Base-by-base conservation (phyloP, 2,888 invertebrate species). In the Hypsopygia costalis region DNA sequence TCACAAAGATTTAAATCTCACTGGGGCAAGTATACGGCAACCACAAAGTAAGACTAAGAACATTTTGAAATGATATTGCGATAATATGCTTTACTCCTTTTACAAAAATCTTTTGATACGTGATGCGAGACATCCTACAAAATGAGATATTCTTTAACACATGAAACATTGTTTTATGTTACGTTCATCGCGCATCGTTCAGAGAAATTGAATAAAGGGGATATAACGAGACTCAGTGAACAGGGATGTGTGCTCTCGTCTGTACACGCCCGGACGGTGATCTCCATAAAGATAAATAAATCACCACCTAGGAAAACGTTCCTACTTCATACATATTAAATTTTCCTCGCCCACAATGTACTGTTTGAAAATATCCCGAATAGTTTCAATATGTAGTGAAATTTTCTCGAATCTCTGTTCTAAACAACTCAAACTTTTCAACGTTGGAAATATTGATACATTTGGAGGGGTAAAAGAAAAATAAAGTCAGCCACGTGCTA, bases 201-300 rank as follows among this genome's bases (percentile, higher is more conserved):
- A 44, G 47, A 56, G 47, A 52, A 44, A 54, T 54, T 49, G 46
- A 49, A 52, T 57, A 52, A 52, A 44, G 56, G 50, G 46, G 43
- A 8, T 31, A 34, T 30, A 11, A 30, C 25, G 20, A 44, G 47
- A 45, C 40, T 39, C 58, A 52, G 46, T 58, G 56, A 50, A 41
- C 55, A 51, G 43, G 44, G 40, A 44, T 31, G 39, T 36, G 36
- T 36, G 33, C 41, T 36, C 33, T 44, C 43, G 44, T 8, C 46
- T 29, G 32, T 41, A 37, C 30, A 28, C 25, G 11, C 11, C 11
- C n/a, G 27, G 27, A 8, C 38, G 12, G 12, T 22, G 29, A 9
- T 29, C 21, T 22, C 11, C 21, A 34, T 40, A 39, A 25, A 25
- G 25, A 25, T 25, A 25, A 25, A 25, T 25, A 25, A 25, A 25